A percentile compares a stretch with the other conserved stretches of the same genome.
Evolutionary conservation across 2,888 invertebrate species (phyloP).

Genomic region (Encarsia formosa): DNA sequence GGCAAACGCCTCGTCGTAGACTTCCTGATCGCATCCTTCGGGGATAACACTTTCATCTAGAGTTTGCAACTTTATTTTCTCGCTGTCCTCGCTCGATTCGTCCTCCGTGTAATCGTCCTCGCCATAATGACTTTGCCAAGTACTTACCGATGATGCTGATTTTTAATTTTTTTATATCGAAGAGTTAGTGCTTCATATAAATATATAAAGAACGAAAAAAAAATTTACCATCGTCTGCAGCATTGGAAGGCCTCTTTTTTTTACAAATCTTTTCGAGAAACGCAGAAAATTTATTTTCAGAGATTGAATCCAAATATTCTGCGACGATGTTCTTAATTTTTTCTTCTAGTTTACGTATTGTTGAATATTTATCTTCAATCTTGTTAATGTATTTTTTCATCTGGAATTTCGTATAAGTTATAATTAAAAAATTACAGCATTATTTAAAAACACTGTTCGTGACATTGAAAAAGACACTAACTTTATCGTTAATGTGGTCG

Average conservation of each 20-base stretch:
- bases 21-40: slow-evolving; percentile 62
- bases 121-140: too few species aligned
- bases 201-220: too few species aligned
- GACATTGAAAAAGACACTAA: too few species aligned
- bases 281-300: slow-evolving; percentile 72
- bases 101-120: slow-evolving; percentile 54
- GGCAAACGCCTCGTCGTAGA: slow-evolving; percentile 66
- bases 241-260: slow-evolving; percentile 74
- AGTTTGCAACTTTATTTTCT: slow-evolving; percentile 63
- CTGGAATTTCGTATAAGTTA: slow-evolving; percentile 27
- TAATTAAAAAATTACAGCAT: too few species aligned
- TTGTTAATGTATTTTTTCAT: slow-evolving; percentile 35
- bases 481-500: too few species aligned
- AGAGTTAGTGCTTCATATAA: too few species aligned
- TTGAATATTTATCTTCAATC: slow-evolving; percentile 55
- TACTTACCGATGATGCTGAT: slow-evolving; percentile 49
- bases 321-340: slow-evolving; percentile 54
- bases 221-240: slow-evolving; percentile 54
- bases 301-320: slow-evolving; percentile 59
- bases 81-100: slow-evolving; percentile 57
- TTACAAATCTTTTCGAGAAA: slow-evolving; percentile 78
- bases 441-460: too few species aligned
- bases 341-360: slow-evolving; percentile 51
- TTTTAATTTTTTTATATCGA: neutral
- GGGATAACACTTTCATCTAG: slow-evolving; percentile 72